Conservation (phyloP, 1,140 invertebrate species). For the Thaumetopoea pityocampa region DNA sequence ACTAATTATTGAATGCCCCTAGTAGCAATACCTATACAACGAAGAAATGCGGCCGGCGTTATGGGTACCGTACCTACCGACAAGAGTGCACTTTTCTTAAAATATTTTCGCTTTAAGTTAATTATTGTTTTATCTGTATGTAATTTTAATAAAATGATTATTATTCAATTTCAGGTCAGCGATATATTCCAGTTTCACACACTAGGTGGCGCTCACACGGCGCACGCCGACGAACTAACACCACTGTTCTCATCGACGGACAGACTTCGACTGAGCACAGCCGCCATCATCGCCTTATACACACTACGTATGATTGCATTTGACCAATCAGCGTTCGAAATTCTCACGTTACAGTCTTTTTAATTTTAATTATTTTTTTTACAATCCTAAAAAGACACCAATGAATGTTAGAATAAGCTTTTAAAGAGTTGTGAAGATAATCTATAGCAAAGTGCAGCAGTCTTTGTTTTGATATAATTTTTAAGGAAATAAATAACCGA, state of each 20-base stretch:
- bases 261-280: slow-evolving; percentile 17
- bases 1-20: too few relatives aligned
- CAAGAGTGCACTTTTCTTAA: too few relatives aligned
- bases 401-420: slow-evolving; percentile 19
- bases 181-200: slow-evolving; percentile 81
- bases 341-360: slow-evolving; percentile 22
- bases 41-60: too few relatives aligned
- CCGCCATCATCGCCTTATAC: slow-evolving; percentile 26
- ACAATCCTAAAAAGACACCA: slow-evolving; percentile 27
- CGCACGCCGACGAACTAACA: slow-evolving; percentile 57
- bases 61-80: too few relatives aligned
- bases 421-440: slow-evolving; percentile 15
- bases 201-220: slow-evolving; percentile 50
- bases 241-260: slow-evolving; percentile 46
- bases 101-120: too few relatives aligned
- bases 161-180: slow-evolving; percentile 73
- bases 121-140: background rate
- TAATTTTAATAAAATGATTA: background rate
- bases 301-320: slow-evolving; percentile 19
- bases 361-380: slow-evolving; percentile 17
- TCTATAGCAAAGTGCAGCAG: too few relatives aligned
- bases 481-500: too few relatives aligned
- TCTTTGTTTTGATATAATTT: too few relatives aligned
- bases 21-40: too few relatives aligned
- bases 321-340: slow-evolving; percentile 16